Evolutionary conservation across 2,797 vertebrate genomes (phyloP).

Genomic region (Tinamus major): DNA sequence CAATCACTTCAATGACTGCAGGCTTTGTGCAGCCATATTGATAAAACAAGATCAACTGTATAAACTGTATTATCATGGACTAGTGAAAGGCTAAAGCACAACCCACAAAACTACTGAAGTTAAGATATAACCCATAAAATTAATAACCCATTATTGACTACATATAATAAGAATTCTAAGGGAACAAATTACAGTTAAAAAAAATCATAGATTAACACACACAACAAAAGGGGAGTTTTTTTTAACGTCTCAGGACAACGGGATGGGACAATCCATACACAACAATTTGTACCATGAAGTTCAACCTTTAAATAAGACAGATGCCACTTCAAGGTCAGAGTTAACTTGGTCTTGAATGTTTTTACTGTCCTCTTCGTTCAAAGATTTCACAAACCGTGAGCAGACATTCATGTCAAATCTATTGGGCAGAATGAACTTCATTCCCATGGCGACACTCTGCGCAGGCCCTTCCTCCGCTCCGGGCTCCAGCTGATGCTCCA

Average conservation of each 20-base stretch:
- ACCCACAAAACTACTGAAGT: neutral
- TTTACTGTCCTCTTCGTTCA: conserved; percentile 99
- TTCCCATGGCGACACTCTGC: conserved; percentile 94
- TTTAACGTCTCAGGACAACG: neutral
- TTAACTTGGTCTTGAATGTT: conserved; percentile 99
- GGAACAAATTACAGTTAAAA: neutral
- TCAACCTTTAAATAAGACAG: conserved; percentile 97
- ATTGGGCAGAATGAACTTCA: conserved; percentile 97
- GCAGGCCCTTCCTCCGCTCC: conserved; percentile 82
- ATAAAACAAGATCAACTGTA: neutral
- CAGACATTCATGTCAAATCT: conserved; percentile 99
- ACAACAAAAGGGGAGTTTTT: neutral
- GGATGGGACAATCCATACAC: neutral
- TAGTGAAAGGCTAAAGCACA: rapidly evolving
- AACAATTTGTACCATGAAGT: conserved; percentile 68
- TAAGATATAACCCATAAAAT: neutral
- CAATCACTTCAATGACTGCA: rapidly evolving
- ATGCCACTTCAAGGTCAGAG: conserved; percentile 97
- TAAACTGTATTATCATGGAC: rapidly evolving
- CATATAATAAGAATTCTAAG: neutral
- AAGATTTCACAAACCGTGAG: conserved; percentile 96
- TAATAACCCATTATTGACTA: neutral
- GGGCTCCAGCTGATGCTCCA: conserved; percentile 86
- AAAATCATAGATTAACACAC: neutral
- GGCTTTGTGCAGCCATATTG: neutral